These are phyloP conservation scores for Cephus spinipes DNA, from an alignment of 2,888 invertebrate species.

Conservation along the genomic window DNA sequence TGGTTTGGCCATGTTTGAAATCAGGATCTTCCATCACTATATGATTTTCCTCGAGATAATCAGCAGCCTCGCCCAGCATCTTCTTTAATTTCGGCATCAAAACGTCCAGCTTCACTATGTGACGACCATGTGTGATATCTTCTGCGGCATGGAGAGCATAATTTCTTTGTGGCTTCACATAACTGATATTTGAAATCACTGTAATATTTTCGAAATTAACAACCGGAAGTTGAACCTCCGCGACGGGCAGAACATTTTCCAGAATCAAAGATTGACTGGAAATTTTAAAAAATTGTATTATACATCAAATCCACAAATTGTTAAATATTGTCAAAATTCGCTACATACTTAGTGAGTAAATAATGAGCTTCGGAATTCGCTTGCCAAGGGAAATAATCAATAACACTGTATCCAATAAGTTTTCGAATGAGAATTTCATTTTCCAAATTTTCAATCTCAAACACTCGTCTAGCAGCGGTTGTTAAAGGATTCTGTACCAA, in stretches of 20 bases:
- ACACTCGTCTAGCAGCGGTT: slow-evolving; percentile 39
- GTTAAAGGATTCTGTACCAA: slow-evolving; percentile 29
- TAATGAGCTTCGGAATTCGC: slow-evolving; percentile 58
- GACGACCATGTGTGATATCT: slow-evolving; percentile 60
- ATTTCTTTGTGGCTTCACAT: slow-evolving; percentile 38
- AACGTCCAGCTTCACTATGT: slow-evolving; percentile 43
- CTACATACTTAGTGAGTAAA: slow-evolving; percentile 59
- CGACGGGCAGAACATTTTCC: slow-evolving; percentile 36
- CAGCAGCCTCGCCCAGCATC: slow-evolving; percentile 54
- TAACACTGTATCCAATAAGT: slow-evolving; percentile 44
- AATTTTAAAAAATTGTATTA: neutral
- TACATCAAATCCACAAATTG: neutral
- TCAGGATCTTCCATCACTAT: slow-evolving; percentile 54
- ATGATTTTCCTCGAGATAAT: slow-evolving; percentile 59
- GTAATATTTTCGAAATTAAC: slow-evolving; percentile 34
- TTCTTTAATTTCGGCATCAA: slow-evolving; percentile 48
- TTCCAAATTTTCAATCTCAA: slow-evolving; percentile 38
- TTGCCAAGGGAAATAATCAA: slow-evolving; percentile 56
- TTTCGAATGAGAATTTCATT: slow-evolving; percentile 43
- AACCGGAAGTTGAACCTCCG: slow-evolving; percentile 27
- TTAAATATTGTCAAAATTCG: neutral
- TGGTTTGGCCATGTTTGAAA: slow-evolving; percentile 54
- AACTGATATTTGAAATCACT: slow-evolving; percentile 46
- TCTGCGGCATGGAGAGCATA: slow-evolving; percentile 39
- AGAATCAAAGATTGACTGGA: slow-evolving; percentile 62